Evolutionary conservation across 1,140 invertebrate genomes (phyloP), one percentile per base, ranked within the genome.

Genomic region (Microplitis demolitor): DNA sequence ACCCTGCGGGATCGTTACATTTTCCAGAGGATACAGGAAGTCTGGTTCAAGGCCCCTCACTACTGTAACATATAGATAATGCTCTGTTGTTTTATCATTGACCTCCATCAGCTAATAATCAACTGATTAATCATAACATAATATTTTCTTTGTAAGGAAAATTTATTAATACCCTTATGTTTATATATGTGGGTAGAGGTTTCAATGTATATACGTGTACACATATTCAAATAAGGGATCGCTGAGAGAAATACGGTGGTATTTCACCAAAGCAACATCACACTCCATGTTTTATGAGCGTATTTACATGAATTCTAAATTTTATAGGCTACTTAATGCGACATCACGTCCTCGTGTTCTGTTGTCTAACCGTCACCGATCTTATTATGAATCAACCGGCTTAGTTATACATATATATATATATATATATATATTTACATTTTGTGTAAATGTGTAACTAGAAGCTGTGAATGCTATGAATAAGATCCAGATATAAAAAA

Each of bases 1-100:
- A 64, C 95, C 94, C 85, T 95, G 93, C 64, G 94, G 91, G 76
- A 95, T 93, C 74, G 94, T 95, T 84, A 96, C 90, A 89, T 96
- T 96, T 88, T 94, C 92, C 89, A 96, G 87, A 50, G 94, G 94
- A 80, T 91, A 92, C 76, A 92, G 90, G 89, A 96, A 96, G 85
- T 95, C 93, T 82, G 94, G 95, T 86, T 93, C 93, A 87, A 94
- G 92, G 77, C 90, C 90, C 80, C 88, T 87, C 75, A 87, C 89
- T 87, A 84, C 73, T 85, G 87, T 79, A 85, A 45, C 64, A 24
- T 24, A 24, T 1, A 24, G 24, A 24, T 24, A 24, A 24, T 24
- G 24, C 24, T 24, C 2, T 24, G 24, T 2, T 24, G 24, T 24
- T 24, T 24, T 24, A 24, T 24, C 24, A 24, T 24, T 2, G 24